These are phyloP conservation scores for Chrysolina americana DNA, from an alignment of 2,888 invertebrate species.

Conservation along the genomic window DNA sequence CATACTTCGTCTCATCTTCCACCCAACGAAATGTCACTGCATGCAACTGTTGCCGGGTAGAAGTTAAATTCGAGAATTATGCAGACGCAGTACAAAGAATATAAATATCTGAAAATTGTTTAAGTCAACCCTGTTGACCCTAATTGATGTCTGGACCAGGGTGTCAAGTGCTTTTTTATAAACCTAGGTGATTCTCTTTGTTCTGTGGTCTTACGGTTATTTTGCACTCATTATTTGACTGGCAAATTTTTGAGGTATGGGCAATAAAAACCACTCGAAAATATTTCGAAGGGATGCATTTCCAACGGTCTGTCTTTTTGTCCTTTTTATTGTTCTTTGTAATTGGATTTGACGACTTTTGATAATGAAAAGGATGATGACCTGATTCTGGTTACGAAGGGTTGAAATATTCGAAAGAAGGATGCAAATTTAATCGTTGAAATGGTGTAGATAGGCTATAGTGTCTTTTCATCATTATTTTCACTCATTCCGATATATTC, in stretches of 20 bases:
- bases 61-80: conserved; percentile 49
- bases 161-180: conserved; percentile 40
- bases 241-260: conserved; percentile 44
- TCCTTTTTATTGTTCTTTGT: conserved; percentile 11
- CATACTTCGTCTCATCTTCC: conserved; percentile 54
- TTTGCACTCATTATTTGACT: conserved; percentile 44
- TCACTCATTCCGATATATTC: no score
- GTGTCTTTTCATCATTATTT: no score
- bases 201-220: conserved; percentile 39
- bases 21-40: conserved; percentile 49
- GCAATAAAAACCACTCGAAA: conserved; percentile 40
- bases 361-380: not conserved
- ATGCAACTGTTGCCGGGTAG: conserved; percentile 45
- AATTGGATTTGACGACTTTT: not conserved
- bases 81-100: conserved; percentile 33
- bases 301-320: conserved; percentile 16
- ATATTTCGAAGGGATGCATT: conserved; percentile 26
- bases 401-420: not conserved
- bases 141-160: conserved; percentile 43
- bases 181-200: conserved; percentile 33
- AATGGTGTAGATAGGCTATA: not conserved
- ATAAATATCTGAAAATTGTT: conserved; percentile 30
- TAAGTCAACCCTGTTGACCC: conserved; percentile 35
- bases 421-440: not conserved
- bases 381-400: not conserved